Base-by-base conservation (phyloP, 2,888 invertebrate genomes). In the Bunonema sp. region DNA sequence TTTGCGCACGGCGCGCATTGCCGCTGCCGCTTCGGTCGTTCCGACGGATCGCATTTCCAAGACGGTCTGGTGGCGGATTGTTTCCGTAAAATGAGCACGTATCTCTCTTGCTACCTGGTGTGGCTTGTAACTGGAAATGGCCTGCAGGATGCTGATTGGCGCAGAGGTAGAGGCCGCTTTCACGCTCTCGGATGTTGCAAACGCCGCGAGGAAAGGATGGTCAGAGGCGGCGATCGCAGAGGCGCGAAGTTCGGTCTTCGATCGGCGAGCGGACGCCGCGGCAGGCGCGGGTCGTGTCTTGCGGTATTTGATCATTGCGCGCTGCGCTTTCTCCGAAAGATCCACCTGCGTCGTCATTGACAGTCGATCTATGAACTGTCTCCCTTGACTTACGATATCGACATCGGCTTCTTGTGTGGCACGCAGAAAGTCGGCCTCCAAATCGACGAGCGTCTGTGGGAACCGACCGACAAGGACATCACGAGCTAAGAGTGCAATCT, bases 251-350 rank as follows among this genome's bases (percentile, higher is more conserved):
- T 4, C 8, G 15, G 5, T 4, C 19, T 28, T 5, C 18, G 12
- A 19, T 8, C 37, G 2, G 52, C 80, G 80, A 57, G 88, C 82
- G 47, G 85, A 86, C 66, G 88, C 91, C 0, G 79, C 75, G 0
- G 89, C 86, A 0, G 97, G 84, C 0, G 80, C 77, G 33, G 87
- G 87, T 46, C 93, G 76, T 49, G 89, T 85, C 50, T 79, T 77
- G 1, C 84, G 65, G 71, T 93, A 97, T 55, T 88, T 84, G 66
- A 81, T 80, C 75, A 86, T 87, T 0, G 84, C 91, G 67, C 91
- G 91, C 29, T 77, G 77, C 47, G 83, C 80, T 0, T 84, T 84
- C 49, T 81, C 77, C 57, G 76, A 72, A 64, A 80, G 76, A 47
- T 77, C 79, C 5, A 70, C 69, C 80, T 81, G 55, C 37, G 12